Evolutionary conservation across 1,140 invertebrate genomes (phyloP), one percentile per base, ranked within the genome.

Genomic region (Tetragonula clypearis): DNA sequence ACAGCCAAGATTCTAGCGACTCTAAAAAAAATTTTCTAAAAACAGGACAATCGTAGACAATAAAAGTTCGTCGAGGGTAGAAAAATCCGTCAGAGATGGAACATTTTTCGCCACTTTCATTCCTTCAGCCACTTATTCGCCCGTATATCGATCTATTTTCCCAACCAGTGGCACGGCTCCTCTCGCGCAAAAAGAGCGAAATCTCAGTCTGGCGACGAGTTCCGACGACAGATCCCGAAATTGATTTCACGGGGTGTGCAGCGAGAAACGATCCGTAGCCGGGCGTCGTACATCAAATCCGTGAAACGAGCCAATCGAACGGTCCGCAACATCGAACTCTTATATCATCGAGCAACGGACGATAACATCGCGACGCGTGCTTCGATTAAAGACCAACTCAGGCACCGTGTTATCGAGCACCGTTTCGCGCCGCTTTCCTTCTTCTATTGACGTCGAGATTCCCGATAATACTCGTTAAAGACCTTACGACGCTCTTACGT

Each of bases 231-330:
- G 71, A 55, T 72, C 35, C 19, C n/a, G 58, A 82, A 82, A 82
- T 82, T 75, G 80, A 82, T 82, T 82, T 82, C 80, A 75, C 80
- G 60, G 41, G 71, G 15, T 35, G 71, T 30, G 53, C 80, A 62
- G 58, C 26, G 71, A 74, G 80, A 75, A 75, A 82, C 80, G 80
- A 82, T 75, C 80, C 60, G 41, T 75, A 26, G 21, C 41, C 55
- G 14, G 26, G 58, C 53, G 60, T 82, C 80, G 80, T 82, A 55
- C 26, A 82, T 82, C 58, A 82, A 82, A 82, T 65, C 26, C 26
- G 1, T 19, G 73, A 21, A 82, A 75, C 71, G 58, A 74, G 58
- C 71, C 71, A 65, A 82, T 75, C 60, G 71, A 19, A 15, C 30
- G 71, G n/a, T 62, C 26, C 23, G 77, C n/a, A 60, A 49, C 75